Evolutionary conservation across 2,797 vertebrate species (phyloP).

Genomic region (Rhinoraja longicauda): DNA sequence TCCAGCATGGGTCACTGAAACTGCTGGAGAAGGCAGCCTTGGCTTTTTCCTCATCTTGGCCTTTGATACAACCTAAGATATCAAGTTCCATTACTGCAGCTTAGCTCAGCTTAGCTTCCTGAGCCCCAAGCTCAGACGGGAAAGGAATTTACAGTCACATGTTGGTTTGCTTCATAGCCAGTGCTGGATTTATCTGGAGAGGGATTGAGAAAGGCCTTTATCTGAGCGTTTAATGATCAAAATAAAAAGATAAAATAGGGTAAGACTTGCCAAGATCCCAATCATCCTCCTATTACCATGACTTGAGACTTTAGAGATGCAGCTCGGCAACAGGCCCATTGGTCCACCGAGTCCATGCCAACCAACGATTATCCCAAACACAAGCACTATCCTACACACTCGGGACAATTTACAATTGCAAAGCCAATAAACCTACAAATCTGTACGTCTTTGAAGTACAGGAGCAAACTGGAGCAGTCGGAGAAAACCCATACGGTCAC

Average conservation of each 20-base stretch:
- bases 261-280: background rate
- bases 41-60: background rate
- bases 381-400: too few species aligned
- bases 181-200: background rate
- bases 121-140: background rate
- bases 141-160: background rate
- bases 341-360: too few species aligned
- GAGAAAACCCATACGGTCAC: too few species aligned
- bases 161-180: background rate
- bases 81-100: background rate
- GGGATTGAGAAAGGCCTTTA: background rate
- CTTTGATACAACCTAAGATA: background rate
- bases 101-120: background rate
- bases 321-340: too few species aligned
- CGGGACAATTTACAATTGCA: too few species aligned
- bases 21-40: background rate
- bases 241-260: background rate
- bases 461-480: too few species aligned
- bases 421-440: too few species aligned
- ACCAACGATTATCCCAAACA: too few species aligned
- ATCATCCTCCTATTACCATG: too few species aligned
- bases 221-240: background rate
- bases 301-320: too few species aligned
- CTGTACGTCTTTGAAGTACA: too few species aligned
- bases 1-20: background rate